phyloP scores from a whole-genome alignment of 2,888 invertebrate species.

The Acheta domesticus region DNA sequence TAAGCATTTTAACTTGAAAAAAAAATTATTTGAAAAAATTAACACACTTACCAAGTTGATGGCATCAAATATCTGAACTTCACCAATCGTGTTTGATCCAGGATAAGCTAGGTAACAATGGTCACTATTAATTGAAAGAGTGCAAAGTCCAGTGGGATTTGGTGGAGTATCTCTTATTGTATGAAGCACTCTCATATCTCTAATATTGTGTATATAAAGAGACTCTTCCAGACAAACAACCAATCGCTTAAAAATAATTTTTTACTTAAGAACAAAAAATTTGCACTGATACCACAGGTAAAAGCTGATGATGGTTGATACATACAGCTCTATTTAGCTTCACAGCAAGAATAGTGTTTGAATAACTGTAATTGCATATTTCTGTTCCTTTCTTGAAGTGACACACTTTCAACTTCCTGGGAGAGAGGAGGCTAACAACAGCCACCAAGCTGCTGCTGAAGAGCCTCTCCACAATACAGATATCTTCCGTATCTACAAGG shows the following conservation, averaged over 20 bases:
- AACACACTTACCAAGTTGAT: slow-evolving; percentile 68
- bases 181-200: slow-evolving; percentile 96
- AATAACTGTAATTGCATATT: slow-evolving; percentile 94
- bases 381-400: slow-evolving; percentile 97
- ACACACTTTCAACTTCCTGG: slow-evolving; percentile 88
- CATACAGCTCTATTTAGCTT: slow-evolving; percentile 89
- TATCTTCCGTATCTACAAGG: slow-evolving; percentile 65
- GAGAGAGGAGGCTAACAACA: slow-evolving; percentile 85
- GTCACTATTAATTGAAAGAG: slow-evolving; percentile 83
- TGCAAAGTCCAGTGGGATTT: slow-evolving; percentile 89
- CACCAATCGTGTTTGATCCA: slow-evolving; percentile 87
- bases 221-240: slow-evolving; percentile 97
- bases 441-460: slow-evolving; percentile 97
- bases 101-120: slow-evolving; percentile 96
- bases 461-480: slow-evolving; percentile 89
- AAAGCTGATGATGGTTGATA: slow-evolving; percentile 36
- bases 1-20: too few relatives aligned
- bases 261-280: neutral
- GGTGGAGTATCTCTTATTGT: slow-evolving; percentile 97
- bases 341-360: slow-evolving; percentile 92
- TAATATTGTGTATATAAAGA: slow-evolving; percentile 96
- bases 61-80: slow-evolving; percentile 94
- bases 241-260: slow-evolving; percentile 63
- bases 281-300: neutral
- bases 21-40: neutral